Base-by-base conservation (phyloP, 2,888 invertebrate genomes). In the Pristionchus exspectatus region DNA sequence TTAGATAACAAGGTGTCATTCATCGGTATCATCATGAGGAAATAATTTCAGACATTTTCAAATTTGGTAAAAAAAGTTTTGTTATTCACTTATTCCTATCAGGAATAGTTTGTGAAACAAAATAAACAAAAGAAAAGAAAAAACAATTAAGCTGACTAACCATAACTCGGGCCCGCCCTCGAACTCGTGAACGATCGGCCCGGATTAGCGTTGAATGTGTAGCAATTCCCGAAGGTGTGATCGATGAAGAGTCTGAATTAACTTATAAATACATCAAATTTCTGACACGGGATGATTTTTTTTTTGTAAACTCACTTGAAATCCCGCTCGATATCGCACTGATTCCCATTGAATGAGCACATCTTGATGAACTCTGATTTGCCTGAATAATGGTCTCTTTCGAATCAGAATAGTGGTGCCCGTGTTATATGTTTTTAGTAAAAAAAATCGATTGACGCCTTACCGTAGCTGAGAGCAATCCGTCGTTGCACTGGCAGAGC, bases 151-250 rank as follows among this genome's bases (percentile, higher is more conserved):
- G 21, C 14, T 1, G 14, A 77, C 90, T 50, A 84, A 93, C 94
- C 94, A 81, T 95, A 94, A 89, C 92, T 93, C 21, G 95, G 94
- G 0, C 95, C 95, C 18, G 95, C 95, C 21, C 94, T 86, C 59
- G 92, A 93, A 88, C 93, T 94, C 0, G 92, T 86, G 59, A 93
- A 86, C 14, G 87, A 92, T 21, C 87, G 91, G 9, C 90, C 91
- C 0, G 90, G 90, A 90, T 94, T 90, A 14, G 91, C 91, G 87
- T 95, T 95, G 91, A 95, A 95, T 0, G 93, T 95, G 90, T 94
- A 95, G 90, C 95, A 95, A 86, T 95, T 95, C 16, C 95, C 95
- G 88, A 94, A 95, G 14, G 93, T 92, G 14, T 94, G 92, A 87
- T 95, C 95, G 38, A 94, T 92, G 90, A 94, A 94, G 12, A 94